Evolutionary conservation across 2,888 invertebrate species (phyloP).

Genomic region (Odontothrips loti): DNA sequence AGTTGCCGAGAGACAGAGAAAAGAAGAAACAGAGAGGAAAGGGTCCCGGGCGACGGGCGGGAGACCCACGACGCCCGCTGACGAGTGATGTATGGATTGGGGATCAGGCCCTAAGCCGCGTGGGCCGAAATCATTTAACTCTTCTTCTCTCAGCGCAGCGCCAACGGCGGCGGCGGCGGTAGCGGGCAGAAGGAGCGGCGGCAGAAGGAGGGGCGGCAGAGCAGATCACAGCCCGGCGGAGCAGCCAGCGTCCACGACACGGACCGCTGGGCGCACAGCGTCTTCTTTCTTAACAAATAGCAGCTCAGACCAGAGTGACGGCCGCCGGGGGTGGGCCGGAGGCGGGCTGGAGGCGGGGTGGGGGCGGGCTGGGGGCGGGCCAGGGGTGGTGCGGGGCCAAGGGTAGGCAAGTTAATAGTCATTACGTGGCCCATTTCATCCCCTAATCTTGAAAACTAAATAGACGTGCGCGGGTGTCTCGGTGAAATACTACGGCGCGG

Average conservation of each 20-base stretch:
- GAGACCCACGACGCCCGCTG: background rate
- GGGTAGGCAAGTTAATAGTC: constrained; percentile 7
- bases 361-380: background rate
- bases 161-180: no score
- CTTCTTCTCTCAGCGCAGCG: background rate
- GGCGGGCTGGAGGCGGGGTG: background rate
- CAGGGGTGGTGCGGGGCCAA: no score
- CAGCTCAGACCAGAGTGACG: background rate
- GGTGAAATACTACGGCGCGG: background rate
- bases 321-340: background rate
- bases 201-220: no score
- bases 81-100: constrained; percentile 19
- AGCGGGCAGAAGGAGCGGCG: no score
- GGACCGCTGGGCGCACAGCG: no score
- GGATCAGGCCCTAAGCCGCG: background rate
- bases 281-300: background rate
- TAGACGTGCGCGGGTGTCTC: background rate
- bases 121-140: constrained; percentile 18
- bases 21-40: background rate
- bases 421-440: background rate
- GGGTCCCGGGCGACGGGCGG: no score
- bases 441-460: background rate
- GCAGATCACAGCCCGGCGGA: no score
- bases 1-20: background rate
- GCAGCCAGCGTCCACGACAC: no score